These are phyloP conservation scores for Achroia grisella DNA, from an alignment of 1,140 invertebrate genomes.

Conservation along the genomic window DNA sequence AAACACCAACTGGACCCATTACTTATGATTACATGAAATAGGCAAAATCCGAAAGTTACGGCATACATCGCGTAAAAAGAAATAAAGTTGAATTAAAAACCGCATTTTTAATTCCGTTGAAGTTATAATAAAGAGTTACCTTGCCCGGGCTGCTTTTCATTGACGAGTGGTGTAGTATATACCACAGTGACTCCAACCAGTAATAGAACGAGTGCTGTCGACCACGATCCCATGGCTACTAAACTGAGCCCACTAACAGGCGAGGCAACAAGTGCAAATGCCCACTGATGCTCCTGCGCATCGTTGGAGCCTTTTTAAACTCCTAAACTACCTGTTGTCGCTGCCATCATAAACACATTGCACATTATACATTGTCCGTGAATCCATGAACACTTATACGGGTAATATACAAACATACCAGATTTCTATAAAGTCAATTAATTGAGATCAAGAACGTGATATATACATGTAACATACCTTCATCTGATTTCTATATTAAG, in stretches of 20 bases:
- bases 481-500: too few relatives aligned
- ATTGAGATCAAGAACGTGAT: too few relatives aligned
- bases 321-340: slow-evolving; percentile 2
- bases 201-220: slow-evolving; percentile 32
- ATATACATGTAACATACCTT: too few relatives aligned
- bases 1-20: too few relatives aligned
- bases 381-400: too few relatives aligned
- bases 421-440: too few relatives aligned
- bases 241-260: slow-evolving; percentile 17
- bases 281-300: slow-evolving; percentile 38
- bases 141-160: slow-evolving; percentile 50
- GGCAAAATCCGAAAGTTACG: too few relatives aligned
- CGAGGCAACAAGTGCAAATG: slow-evolving; percentile 11
- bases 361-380: not conserved
- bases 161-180: slow-evolving; percentile 40
- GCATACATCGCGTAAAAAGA: too few relatives aligned
- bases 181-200: slow-evolving; percentile 20
- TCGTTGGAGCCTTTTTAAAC: slow-evolving; percentile 33
- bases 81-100: too few relatives aligned
- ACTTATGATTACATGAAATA: too few relatives aligned
- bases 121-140: slow-evolving; percentile 23
- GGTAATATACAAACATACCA: too few relatives aligned
- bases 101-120: not conserved
- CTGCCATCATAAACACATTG: slow-evolving; percentile 9
- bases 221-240: slow-evolving; percentile 52